Conservation (phyloP, 2,888 invertebrate species). For the Drosophila niveifrons region DNA sequence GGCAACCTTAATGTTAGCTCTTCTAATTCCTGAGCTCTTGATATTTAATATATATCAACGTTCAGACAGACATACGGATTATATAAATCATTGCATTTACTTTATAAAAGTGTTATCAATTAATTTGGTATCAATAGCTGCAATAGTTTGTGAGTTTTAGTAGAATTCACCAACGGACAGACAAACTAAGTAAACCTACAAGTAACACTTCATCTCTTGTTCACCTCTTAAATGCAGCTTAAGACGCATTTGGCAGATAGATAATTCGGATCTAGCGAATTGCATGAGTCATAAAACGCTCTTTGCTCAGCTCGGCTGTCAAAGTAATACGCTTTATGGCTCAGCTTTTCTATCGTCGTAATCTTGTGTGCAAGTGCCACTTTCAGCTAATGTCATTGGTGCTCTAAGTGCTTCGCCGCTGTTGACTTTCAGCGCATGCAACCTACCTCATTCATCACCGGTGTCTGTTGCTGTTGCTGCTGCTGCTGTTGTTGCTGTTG, state of each 20-base stretch:
- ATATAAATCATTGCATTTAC: no score
- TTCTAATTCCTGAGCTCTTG: no score
- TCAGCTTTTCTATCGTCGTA: constrained; percentile 2
- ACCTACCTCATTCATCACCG: constrained; percentile 85
- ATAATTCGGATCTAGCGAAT: not conserved
- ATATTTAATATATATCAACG: no score
- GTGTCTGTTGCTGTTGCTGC: constrained; percentile 70
- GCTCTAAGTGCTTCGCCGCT: constrained; percentile 48
- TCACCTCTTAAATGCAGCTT: no score
- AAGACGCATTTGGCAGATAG: not conserved
- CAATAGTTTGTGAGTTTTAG: no score
- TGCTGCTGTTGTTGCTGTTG: constrained; percentile 59
- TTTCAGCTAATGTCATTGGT: constrained; percentile 43
- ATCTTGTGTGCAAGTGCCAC: constrained; percentile 26
- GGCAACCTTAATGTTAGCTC: no score
- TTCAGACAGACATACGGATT: no score
- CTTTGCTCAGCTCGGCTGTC: not conserved
- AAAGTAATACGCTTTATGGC: constrained; percentile 6
- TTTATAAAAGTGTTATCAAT: no score
- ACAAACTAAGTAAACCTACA: no score
- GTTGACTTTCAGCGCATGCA: constrained; percentile 55
- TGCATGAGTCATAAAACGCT: constrained; percentile 6
- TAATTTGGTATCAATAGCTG: no score
- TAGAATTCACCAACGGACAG: no score
- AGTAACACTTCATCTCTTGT: no score